Evolutionary conservation across 2,888 invertebrate species (phyloP), one percentile per base, ranked within the genome.

Genomic region (Ethmia dodecea): DNA sequence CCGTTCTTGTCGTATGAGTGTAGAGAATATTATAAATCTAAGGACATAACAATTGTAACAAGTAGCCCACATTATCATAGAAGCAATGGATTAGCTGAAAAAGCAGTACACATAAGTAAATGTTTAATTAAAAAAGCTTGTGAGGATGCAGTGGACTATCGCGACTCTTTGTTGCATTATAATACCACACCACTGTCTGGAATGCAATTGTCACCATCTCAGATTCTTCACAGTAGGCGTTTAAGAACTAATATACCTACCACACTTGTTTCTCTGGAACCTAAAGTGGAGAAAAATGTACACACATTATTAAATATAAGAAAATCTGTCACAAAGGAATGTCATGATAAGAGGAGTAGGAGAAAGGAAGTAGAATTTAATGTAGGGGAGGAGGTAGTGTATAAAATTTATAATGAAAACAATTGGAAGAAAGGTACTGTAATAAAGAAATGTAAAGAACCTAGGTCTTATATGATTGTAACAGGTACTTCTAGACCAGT

Each of bases 71-170:
- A 37, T 13, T 44, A 41, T 33, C 38, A 29, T 0, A 25, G 20
- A 30, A 38, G 40, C 8, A 43, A 43, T 34, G 43, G 43, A 1
- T 9, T 37, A 11, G 37, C 39, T 5, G 43, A 43, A 14, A 40
- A 37, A 29, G 42, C 35, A 13, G 39, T 40, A 3, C 20, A 33
- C 3, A 43, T 43, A 3, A 11, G 33, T 18, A 44, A 44, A 27
- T 31, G n/a, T 4, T 26, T 41, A 5, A n/a, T 44, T 6, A 35
- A 22, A 22, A 41, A 44, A 35, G 22, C 24, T 31, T 2, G 2
- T 16, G 40, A 41, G 13, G 44, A 44, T 37, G 33, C 13, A 13
- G 28, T 26, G 3, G 43, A 42, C 28, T 45, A 35, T 11, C 28
- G 39, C 16, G 39, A 42, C 1, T 30, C 11, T 33, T 1, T 45